Evolutionary conservation across 2,888 invertebrate species (phyloP).

Genomic region (Vesta saturnalis): DNA sequence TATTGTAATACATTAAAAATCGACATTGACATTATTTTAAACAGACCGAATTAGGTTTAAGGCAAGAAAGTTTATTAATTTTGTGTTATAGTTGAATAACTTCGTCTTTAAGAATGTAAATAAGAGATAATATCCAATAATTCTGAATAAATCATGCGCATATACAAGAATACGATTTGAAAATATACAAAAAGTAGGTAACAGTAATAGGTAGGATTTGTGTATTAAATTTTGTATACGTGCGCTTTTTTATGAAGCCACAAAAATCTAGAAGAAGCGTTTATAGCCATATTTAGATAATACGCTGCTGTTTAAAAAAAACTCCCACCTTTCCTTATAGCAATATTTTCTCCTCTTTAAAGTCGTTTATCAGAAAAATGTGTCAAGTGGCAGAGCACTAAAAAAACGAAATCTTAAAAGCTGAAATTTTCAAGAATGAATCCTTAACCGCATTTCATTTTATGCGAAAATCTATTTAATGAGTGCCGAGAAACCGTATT

Average conservation of each 20-base stretch:
- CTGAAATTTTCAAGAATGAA: conserved; percentile 7
- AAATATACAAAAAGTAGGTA: background rate
- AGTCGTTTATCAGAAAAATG: conserved; percentile 6
- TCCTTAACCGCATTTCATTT: conserved; percentile 20
- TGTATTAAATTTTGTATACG: conserved; percentile 1
- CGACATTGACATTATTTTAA: too few species aligned
- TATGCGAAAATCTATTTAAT: conserved; percentile 24
- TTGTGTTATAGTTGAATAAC: background rate
- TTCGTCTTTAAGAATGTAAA: background rate
- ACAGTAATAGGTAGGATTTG: background rate
- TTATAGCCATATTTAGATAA: conserved; percentile 1
- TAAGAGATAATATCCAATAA: background rate
- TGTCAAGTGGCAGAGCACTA: background rate
- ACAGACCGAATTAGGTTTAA: too few species aligned
- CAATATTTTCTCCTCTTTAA: background rate
- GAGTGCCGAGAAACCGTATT: conserved; percentile 23
- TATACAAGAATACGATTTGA: background rate
- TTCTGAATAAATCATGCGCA: background rate
- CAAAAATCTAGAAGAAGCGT: background rate
- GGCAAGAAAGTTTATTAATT: too few species aligned
- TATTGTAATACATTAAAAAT: too few species aligned
- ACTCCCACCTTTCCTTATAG: background rate
- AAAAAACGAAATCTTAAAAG: conserved; percentile 1
- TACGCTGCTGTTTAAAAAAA: background rate
- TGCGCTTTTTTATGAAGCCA: conserved; percentile 1